Conservation (phyloP, 1,140 invertebrate species). For the Argopecten irradians region DNA sequence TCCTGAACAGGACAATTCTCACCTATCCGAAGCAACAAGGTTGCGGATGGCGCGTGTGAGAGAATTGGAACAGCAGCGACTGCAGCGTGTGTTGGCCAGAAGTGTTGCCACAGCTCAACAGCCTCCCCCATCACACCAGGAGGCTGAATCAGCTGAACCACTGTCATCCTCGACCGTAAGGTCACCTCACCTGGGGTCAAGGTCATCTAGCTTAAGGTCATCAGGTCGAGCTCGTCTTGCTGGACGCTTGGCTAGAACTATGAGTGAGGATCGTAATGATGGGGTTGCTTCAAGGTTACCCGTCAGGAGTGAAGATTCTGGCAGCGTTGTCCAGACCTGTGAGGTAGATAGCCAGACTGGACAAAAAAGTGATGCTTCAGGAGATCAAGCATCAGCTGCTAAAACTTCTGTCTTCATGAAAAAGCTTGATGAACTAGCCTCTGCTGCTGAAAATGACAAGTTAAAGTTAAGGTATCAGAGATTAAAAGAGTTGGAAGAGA, state of each 20-base stretch:
- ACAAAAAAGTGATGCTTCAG: background rate
- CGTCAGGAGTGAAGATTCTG: background rate
- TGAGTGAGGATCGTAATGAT: constrained; percentile 8
- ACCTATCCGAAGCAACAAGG: background rate
- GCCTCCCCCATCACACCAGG: background rate
- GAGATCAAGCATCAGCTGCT: background rate
- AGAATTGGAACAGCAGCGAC: background rate
- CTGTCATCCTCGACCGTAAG: background rate
- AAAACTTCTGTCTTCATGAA: background rate
- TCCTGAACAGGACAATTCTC: background rate
- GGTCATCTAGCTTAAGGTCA: background rate
- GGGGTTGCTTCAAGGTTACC: background rate
- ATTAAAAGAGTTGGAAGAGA: background rate
- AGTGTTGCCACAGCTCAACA: background rate
- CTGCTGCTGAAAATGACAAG: background rate
- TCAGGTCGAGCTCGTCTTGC: background rate
- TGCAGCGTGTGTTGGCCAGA: background rate
- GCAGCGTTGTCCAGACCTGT: background rate
- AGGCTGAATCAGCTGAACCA: background rate
- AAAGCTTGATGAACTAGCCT: background rate
- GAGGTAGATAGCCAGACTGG: background rate
- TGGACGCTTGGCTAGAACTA: background rate
- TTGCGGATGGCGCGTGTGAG: background rate
- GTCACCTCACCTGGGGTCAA: background rate
- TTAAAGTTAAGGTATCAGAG: background rate